These are phyloP conservation scores for Hydroisotoma schaefferi DNA, from an alignment of 2,888 invertebrate species.

Conservation along the genomic window DNA sequence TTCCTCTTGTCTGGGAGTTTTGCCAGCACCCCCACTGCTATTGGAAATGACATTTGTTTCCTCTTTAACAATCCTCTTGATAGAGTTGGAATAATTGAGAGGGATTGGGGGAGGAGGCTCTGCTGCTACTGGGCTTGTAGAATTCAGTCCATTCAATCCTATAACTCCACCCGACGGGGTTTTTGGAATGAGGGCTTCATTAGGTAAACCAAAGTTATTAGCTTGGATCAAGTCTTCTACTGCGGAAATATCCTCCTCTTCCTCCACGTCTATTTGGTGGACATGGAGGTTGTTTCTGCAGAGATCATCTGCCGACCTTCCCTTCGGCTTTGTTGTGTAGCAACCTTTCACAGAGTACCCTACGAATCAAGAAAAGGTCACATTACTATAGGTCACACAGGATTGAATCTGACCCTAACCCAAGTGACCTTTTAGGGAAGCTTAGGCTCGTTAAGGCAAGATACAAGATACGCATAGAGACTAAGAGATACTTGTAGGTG, in stretches of 20 bases:
- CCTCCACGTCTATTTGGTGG: not conserved
- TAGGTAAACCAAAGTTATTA: not conserved
- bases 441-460: no score
- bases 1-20: no score
- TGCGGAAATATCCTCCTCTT: not conserved
- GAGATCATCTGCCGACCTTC: slow-evolving; percentile 6
- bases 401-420: no score
- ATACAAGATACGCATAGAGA: no score
- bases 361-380: not conserved
- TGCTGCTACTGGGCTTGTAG: not conserved
- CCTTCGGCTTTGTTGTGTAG: not conserved
- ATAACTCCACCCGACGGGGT: not conserved
- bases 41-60: not conserved
- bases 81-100: slow-evolving; percentile 3
- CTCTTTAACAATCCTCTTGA: no score
- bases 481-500: no score
- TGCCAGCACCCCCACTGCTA: not conserved
- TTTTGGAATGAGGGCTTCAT: slow-evolving; percentile 9
- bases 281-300: not conserved
- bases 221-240: not conserved
- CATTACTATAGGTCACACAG: no score
- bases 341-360: not conserved
- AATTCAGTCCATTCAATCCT: not conserved
- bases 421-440: no score
- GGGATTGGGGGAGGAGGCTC: slow-evolving; percentile 1